Evolutionary conservation across 2,113 vertebrate genomes (phyloP).

Genomic region (Malurus cyaneus): DNA sequence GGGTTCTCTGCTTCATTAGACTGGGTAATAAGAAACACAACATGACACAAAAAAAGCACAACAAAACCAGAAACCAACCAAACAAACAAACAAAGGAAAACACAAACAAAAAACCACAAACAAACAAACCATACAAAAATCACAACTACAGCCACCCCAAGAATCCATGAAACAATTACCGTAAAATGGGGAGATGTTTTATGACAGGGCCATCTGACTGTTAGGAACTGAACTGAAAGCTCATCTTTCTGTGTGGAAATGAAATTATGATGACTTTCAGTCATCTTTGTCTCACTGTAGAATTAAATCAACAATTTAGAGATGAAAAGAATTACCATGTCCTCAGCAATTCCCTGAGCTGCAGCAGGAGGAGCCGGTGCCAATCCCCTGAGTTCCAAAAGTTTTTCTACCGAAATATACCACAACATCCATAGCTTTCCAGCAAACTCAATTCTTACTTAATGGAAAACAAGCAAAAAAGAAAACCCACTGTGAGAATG

Average conservation of each 20-base stretch:
- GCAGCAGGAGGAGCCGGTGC: neutral
- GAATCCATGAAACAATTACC: neutral
- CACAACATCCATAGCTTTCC: neutral
- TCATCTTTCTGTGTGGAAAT: neutral
- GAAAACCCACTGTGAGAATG: accelerated
- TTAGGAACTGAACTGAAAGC: neutral
- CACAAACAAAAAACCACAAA: neutral
- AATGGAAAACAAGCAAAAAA: neutral
- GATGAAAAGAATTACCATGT: neutral
- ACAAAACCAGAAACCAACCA: neutral
- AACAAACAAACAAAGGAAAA: neutral
- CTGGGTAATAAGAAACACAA: neutral
- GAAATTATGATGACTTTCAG: neutral
- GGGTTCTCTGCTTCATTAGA: neutral
- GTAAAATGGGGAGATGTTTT: neutral
- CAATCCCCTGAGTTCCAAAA: neutral
- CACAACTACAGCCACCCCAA: accelerated
- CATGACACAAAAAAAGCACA: neutral
- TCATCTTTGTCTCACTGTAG: neutral
- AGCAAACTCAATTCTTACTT: neutral
- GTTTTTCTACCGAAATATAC: neutral
- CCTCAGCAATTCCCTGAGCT: neutral
- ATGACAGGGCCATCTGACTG: neutral
- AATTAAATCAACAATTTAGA: neutral
- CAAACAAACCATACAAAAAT: neutral